Conservation (phyloP, 1,140 invertebrate species). For the Lineus longissimus region DNA sequence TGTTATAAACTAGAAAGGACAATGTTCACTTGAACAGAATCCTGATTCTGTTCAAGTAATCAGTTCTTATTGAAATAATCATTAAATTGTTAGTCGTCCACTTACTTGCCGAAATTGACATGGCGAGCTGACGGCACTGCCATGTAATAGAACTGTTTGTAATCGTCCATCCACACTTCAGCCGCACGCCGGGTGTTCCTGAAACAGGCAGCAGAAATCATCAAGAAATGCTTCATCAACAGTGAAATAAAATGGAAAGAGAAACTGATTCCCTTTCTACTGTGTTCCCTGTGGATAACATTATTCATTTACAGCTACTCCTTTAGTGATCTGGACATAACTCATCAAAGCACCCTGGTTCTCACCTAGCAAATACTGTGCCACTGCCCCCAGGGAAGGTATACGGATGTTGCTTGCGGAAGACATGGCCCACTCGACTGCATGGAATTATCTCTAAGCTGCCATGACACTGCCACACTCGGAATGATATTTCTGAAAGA, state of each 20-base stretch:
- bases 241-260: background rate
- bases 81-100: no score
- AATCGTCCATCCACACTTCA: slow-evolving; percentile 78
- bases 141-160: slow-evolving; percentile 51
- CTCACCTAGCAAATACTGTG: slow-evolving; percentile 64
- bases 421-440: slow-evolving; percentile 93
- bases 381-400: slow-evolving; percentile 95
- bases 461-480: slow-evolving; percentile 55
- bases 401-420: slow-evolving; percentile 95
- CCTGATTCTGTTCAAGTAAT: no score
- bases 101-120: slow-evolving; percentile 58
- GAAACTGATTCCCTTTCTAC: background rate
- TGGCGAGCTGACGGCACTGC: slow-evolving; percentile 58
- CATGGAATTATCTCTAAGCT: slow-evolving; percentile 53
- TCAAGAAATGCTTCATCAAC: background rate
- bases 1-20: no score
- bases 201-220: slow-evolving; percentile 47
- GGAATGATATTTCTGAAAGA: slow-evolving; percentile 59
- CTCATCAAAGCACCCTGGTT: no score
- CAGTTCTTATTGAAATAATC: no score
- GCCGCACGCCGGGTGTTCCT: slow-evolving; percentile 70
- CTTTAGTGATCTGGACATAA: no score
- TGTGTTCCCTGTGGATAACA: slow-evolving; percentile 63
- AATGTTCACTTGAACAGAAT: no score
- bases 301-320: background rate